Conservation (phyloP, 2,888 invertebrate genomes). For the Spilosoma lubricipeda region DNA sequence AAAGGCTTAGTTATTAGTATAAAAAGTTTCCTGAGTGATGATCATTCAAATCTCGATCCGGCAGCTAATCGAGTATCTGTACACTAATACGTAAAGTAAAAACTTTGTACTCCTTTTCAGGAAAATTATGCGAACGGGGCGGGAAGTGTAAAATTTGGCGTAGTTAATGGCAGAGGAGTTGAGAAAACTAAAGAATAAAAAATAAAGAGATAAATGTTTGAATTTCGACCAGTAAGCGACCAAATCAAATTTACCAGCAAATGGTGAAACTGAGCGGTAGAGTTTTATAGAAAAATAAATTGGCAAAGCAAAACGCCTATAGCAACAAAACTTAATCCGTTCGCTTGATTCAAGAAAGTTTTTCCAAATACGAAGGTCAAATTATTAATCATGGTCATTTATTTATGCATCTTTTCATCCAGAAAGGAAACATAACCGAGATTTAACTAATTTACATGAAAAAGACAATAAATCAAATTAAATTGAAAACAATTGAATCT, state of each 20-base stretch:
- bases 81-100: too few species aligned
- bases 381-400: neutral
- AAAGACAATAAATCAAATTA: neutral
- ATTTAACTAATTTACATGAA: neutral
- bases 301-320: neutral
- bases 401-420: neutral
- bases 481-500: neutral
- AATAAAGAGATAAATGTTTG: too few species aligned
- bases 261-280: neutral
- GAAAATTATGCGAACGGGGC: too few species aligned
- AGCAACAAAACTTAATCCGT: neutral
- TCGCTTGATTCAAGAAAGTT: neutral
- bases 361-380: neutral
- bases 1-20: neutral
- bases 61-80: too few species aligned
- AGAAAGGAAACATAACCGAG: neutral
- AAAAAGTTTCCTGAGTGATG: too few species aligned
- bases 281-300: neutral
- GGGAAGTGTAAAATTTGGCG: too few species aligned
- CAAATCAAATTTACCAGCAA: too few species aligned
- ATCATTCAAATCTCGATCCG: too few species aligned
- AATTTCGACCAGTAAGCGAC: too few species aligned
- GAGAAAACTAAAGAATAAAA: too few species aligned
- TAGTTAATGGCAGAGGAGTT: too few species aligned
- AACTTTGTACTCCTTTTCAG: too few species aligned